Evolutionary conservation across 1,140 invertebrate genomes (phyloP).

Genomic region (Octopus bimaculoides): DNA sequence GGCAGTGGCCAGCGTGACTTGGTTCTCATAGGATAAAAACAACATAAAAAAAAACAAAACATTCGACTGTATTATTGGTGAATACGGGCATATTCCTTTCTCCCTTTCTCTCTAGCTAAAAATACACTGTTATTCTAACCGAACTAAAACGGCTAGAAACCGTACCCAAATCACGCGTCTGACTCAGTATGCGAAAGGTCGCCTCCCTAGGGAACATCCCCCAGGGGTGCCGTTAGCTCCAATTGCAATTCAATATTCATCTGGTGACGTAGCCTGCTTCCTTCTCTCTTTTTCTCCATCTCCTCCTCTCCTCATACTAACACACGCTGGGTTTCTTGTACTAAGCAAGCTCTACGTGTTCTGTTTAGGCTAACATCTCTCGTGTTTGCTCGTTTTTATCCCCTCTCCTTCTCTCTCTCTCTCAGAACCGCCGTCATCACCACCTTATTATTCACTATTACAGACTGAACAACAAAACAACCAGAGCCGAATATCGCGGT

Average conservation of each 20-base stretch:
- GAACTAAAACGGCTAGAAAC: slow-evolving; percentile 23
- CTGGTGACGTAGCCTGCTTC: slow-evolving; percentile 36
- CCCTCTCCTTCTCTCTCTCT: too few species aligned
- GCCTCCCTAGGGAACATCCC: slow-evolving; percentile 30
- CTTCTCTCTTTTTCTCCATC: slow-evolving; percentile 14
- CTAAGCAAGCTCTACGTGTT: too few species aligned
- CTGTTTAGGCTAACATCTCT: too few species aligned
- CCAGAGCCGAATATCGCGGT: too few species aligned
- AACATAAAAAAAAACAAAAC: neutral
- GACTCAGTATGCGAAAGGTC: slow-evolving; percentile 30
- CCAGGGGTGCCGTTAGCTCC: slow-evolving; percentile 42
- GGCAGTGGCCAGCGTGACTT: slow-evolving; percentile 4
- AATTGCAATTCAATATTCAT: slow-evolving; percentile 47
- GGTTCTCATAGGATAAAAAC: slow-evolving; percentile 9
- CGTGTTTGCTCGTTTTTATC: too few species aligned
- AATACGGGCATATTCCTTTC: neutral
- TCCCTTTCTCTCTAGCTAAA: neutral
- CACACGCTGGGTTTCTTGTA: neutral
- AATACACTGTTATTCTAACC: slow-evolving; percentile 13
- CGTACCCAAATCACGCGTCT: slow-evolving; percentile 30
- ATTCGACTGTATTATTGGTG: slow-evolving; percentile 6
- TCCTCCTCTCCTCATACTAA: neutral
- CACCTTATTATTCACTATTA: too few species aligned
- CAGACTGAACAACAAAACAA: too few species aligned
- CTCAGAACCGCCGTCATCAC: too few species aligned